Evolutionary conservation across 2,888 invertebrate species (phyloP).

Genomic region (Willowsia nigromaculata): DNA sequence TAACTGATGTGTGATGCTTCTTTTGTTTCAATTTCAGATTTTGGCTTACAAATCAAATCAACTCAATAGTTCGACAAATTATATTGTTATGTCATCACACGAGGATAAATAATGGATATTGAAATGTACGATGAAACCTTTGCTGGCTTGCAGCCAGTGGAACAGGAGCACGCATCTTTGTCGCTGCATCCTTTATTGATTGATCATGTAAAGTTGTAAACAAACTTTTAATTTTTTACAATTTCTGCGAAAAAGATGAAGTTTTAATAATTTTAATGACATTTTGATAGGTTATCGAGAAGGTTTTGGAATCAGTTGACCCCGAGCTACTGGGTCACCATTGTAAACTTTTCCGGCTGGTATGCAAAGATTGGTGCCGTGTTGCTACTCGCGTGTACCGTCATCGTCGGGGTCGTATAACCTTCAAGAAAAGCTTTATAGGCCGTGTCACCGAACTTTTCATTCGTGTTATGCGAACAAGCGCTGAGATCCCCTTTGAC

Average conservation of each 20-base stretch:
- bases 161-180: neutral
- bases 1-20: too few species aligned
- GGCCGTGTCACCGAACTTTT: constrained; percentile 61
- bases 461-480: constrained; percentile 60
- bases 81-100: neutral
- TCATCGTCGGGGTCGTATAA: constrained; percentile 50
- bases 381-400: constrained; percentile 52
- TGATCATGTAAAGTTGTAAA: constrained; percentile 54
- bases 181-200: constrained; percentile 53
- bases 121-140: constrained; percentile 39
- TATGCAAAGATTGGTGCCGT: constrained; percentile 58
- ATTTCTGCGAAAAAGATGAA: neutral
- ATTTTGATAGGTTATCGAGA: constrained; percentile 52
- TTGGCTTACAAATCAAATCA: too few species aligned
- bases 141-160: neutral
- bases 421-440: constrained; percentile 65
- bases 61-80: neutral
- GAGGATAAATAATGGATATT: constrained; percentile 11
- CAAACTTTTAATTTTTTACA: neutral
- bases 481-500: constrained; percentile 60
- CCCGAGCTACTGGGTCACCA: constrained; percentile 57
- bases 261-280: neutral
- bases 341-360: constrained; percentile 61
- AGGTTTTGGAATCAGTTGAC: constrained; percentile 48
- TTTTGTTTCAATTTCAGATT: too few species aligned